These are phyloP conservation scores for Mayetiola destructor DNA, from an alignment of 2,888 invertebrate genomes.

Conservation along the genomic window DNA sequence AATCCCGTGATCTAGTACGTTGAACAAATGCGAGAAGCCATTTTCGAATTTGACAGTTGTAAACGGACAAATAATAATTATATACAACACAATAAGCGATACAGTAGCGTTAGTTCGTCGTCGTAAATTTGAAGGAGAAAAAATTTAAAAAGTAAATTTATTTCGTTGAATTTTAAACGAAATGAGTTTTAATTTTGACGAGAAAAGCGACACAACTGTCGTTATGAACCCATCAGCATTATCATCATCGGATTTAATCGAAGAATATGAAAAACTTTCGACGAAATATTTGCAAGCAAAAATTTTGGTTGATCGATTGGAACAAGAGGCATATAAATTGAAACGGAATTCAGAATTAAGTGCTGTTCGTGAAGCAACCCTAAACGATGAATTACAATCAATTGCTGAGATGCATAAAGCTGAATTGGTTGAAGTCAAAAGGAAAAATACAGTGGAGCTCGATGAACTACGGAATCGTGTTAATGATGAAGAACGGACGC, in stretches of 20 bases:
- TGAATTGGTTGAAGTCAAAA: slow-evolving; percentile 18
- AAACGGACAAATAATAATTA: too few species aligned
- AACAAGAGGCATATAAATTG: slow-evolving; percentile 30
- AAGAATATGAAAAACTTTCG: slow-evolving; percentile 28
- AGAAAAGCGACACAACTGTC: not conserved
- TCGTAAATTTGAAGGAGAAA: too few species aligned
- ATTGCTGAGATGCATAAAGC: not conserved
- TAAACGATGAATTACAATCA: slow-evolving; percentile 28
- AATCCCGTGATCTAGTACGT: too few species aligned
- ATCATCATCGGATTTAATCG: slow-evolving; percentile 24
- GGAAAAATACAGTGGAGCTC: slow-evolving; percentile 13
- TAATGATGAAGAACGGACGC: not conserved
- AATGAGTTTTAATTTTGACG: not conserved
- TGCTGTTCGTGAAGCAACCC: slow-evolving; percentile 26
- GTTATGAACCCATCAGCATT: not conserved
- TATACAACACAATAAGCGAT: too few species aligned
- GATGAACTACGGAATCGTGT: not conserved
- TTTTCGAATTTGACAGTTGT: too few species aligned
- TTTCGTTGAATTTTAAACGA: too few species aligned
- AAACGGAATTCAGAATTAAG: slow-evolving; percentile 29
- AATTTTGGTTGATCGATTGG: slow-evolving; percentile 25
- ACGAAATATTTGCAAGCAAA: slow-evolving; percentile 25
- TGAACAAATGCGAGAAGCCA: too few species aligned
- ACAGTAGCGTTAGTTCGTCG: too few species aligned
- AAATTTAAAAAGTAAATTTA: too few species aligned